Evolutionary conservation across 2,113 vertebrate genomes (phyloP), one percentile per base, ranked within the genome.

Genomic region (Ivindomyrus marchei): DNA sequence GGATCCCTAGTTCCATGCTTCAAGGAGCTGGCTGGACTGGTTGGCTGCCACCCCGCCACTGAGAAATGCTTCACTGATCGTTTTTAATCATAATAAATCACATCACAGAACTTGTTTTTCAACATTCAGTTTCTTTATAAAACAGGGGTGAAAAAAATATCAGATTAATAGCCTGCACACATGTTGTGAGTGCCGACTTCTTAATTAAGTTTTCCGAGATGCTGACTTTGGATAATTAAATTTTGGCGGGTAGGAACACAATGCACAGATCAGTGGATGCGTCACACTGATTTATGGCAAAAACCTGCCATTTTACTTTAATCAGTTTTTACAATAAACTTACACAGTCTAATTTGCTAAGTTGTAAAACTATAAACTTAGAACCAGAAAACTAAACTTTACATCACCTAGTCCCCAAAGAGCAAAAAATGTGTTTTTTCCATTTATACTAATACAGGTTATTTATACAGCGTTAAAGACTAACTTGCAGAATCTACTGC

Each of bases 181-280:
- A 89, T 88, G 88, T 77, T 85, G 90, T 52, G 50, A 56, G 87
- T 49, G 62, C 31, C 19, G 56, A 36, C 85, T 85, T 74, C 45
- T 80, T 88, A 90, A 88, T 90, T 27, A 90, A 77, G 77, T 74
- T 90, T 85, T 90, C 80, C 88, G 77, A 88, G 86, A 88, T 89
- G 88, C 88, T 89, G 90, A 90, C 87, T 88, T 88, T 90, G 87
- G 88, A 80, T 90, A 90, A 90, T 90, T 90, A 53, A 70, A 89
- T 88, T 85, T 88, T 74, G 45, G 77, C 27, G 56, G 52, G 53
- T 88, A 88, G 88, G 50, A 84, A 45, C 31, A 53, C 24, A 49
- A 49, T 47, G 52, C 90, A 88, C 50, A 88, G 90, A 90, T 90
- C 90, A 90, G 90, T 90, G 90, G 83, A 42, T 85, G 50, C 80